Evolutionary conservation across 2,797 vertebrate genomes (phyloP).

Genomic region (Lindbergichthys nudifrons): DNA sequence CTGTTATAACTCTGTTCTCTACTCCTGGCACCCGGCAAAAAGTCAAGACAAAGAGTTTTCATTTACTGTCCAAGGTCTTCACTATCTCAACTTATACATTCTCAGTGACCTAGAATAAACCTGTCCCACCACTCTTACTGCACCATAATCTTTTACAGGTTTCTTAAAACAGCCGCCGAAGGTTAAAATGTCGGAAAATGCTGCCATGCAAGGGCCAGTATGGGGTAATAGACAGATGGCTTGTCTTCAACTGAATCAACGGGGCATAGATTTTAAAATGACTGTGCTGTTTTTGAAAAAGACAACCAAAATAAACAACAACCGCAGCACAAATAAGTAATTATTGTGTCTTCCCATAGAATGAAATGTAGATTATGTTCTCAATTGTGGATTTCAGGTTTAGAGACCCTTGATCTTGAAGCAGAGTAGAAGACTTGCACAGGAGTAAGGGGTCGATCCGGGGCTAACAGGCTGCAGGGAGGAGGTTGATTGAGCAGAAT

Average conservation of each 20-base stretch:
- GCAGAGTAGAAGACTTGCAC: conserved; percentile 32
- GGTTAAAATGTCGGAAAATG: conserved; percentile 54
- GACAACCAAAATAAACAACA: conserved; percentile 37
- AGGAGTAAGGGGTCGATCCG: conserved; percentile 55
- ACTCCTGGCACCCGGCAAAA: conserved; percentile 25
- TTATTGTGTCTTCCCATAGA: conserved; percentile 32
- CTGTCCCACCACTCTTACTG: conserved; percentile 42
- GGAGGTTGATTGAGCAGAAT: conserved; percentile 67
- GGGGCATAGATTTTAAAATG: conserved; percentile 24
- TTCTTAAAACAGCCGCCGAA: conserved; percentile 57
- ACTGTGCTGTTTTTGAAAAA: conserved; percentile 34
- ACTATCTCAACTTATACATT: conserved; percentile 62
- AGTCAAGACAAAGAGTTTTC: conserved; percentile 61
- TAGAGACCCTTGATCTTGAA: conserved; percentile 65
- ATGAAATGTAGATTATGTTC: conserved; percentile 59
- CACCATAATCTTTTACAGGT: conserved; percentile 59
- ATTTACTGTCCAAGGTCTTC: conserved; percentile 61
- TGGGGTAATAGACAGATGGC: conserved; percentile 13
- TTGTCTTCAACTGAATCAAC: conserved; percentile 39
- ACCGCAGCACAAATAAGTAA: conserved; percentile 11
- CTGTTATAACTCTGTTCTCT: conserved; percentile 42
- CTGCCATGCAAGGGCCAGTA: background rate
- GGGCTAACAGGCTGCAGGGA: conserved; percentile 55
- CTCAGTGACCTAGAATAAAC: conserved; percentile 61
- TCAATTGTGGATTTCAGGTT: conserved; percentile 69